phyloP scores from a whole-genome alignment of 2,797 vertebrate species.

The Uromys caudimaculatus region DNA sequence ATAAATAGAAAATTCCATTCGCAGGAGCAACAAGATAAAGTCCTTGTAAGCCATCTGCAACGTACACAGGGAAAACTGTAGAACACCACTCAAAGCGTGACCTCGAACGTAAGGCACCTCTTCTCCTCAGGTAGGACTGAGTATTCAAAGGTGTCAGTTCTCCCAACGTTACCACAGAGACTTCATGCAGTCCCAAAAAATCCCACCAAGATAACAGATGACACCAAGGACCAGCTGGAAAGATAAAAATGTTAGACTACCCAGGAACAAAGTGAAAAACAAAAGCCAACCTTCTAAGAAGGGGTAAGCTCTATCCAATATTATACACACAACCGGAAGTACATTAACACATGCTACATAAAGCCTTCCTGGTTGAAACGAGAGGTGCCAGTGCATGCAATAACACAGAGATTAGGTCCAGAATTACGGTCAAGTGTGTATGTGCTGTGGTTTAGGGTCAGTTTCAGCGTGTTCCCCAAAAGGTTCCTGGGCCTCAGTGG shows the following conservation, averaged over 20 bases:
- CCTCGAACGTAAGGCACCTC: background rate
- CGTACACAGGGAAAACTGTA: background rate
- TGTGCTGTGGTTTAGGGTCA: background rate
- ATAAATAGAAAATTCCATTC: background rate
- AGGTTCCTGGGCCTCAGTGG: background rate
- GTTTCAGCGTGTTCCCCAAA: background rate
- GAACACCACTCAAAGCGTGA: background rate
- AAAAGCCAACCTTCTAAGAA: background rate
- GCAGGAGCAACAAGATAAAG: background rate
- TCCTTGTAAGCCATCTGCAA: background rate
- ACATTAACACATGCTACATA: background rate
- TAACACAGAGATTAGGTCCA: background rate
- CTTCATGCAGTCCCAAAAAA: background rate
- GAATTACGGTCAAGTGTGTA: background rate
- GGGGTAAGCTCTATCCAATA: background rate
- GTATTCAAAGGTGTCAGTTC: background rate
- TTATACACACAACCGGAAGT: background rate
- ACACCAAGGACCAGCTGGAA: background rate
- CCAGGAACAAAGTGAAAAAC: background rate
- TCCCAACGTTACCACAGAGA: background rate
- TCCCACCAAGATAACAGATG: background rate
- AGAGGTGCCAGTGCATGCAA: background rate
- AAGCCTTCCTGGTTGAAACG: background rate
- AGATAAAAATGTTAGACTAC: background rate
- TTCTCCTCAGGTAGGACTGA: background rate